A percentile compares a stretch with the other conserved stretches of the same genome.
Evolutionary conservation across 2,797 vertebrate genomes (phyloP).

Genomic region (Nannoperca australis): DNA sequence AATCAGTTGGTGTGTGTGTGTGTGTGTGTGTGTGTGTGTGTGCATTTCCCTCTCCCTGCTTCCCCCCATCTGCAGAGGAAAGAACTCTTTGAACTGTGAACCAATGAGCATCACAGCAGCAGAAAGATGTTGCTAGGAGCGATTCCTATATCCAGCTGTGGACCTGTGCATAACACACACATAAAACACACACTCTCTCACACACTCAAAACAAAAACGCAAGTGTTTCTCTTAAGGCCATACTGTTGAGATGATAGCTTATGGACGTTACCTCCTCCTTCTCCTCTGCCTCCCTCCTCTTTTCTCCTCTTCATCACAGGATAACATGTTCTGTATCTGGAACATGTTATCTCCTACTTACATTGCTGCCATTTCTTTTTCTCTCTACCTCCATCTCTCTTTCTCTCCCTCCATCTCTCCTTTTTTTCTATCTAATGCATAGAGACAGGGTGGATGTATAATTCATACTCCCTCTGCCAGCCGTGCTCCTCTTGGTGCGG

Average conservation of each 20-base stretch:
- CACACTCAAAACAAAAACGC: constrained; percentile 37
- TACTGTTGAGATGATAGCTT: constrained; percentile 47
- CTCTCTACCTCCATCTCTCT: constrained; percentile 25
- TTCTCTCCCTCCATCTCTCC: constrained; percentile 39
- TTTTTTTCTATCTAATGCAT: constrained; percentile 85
- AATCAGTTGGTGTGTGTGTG: constrained; percentile 36
- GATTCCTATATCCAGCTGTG: constrained; percentile 75
- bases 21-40: constrained; percentile 6
- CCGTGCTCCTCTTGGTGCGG: constrained; percentile 79
- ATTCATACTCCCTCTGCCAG: constrained; percentile 89
- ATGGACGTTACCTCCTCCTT: constrained; percentile 15
- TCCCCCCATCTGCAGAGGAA: constrained; percentile 63
- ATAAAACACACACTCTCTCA: constrained; percentile 27
- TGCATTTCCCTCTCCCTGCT: constrained; percentile 19
- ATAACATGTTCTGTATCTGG: constrained; percentile 53
- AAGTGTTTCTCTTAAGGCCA: constrained; percentile 55
- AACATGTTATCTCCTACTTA: constrained; percentile 58
- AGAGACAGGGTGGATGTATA: constrained; percentile 91
- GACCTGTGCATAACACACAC: constrained; percentile 52
- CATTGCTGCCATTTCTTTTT: constrained; percentile 53
- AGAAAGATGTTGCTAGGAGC: constrained; percentile 75
- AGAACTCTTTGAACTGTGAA: constrained; percentile 80
- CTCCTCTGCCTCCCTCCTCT: constrained; percentile 13
- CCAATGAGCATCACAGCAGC: constrained; percentile 74
- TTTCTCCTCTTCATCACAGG: constrained; percentile 31